These are phyloP conservation scores for Chironomus tentans DNA, from an alignment of 2,888 invertebrate genomes.

Conservation along the genomic window DNA sequence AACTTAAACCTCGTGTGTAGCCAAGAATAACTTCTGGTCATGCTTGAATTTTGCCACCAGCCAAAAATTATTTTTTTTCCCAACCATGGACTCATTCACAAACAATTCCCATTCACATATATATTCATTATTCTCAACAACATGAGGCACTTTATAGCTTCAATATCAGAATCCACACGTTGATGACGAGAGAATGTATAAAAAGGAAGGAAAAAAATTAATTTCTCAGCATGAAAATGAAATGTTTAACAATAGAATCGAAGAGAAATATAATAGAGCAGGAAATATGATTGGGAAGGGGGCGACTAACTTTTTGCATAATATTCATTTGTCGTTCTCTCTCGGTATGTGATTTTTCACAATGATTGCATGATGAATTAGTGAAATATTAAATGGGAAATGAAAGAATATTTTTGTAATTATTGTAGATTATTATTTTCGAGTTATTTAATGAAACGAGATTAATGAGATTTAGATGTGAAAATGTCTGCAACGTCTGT, in stretches of 20 bases:
- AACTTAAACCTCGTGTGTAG: too few species aligned
- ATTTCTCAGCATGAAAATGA: slow-evolving; percentile 17
- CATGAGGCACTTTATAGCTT: background rate
- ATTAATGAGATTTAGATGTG: too few species aligned
- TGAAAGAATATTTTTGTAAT: background rate
- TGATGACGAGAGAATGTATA: background rate
- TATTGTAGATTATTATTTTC: too few species aligned
- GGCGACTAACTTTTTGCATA: background rate
- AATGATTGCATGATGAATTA: background rate
- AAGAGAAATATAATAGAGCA: background rate
- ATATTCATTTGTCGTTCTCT: background rate
- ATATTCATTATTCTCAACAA: background rate
- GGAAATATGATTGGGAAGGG: background rate
- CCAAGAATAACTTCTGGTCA: too few species aligned
- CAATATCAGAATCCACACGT: too few species aligned
- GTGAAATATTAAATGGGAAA: background rate
- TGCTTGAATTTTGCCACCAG: too few species aligned
- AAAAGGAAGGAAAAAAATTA: background rate
- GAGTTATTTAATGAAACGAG: too few species aligned
- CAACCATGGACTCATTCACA: too few species aligned
- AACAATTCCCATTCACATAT: too few species aligned
- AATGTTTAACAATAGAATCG: background rate
- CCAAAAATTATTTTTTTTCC: too few species aligned
- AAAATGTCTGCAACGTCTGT: too few species aligned
- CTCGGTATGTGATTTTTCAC: background rate